Base-by-base conservation (phyloP, 1,140 invertebrate species). In the Neotoxoptera formosana region DNA sequence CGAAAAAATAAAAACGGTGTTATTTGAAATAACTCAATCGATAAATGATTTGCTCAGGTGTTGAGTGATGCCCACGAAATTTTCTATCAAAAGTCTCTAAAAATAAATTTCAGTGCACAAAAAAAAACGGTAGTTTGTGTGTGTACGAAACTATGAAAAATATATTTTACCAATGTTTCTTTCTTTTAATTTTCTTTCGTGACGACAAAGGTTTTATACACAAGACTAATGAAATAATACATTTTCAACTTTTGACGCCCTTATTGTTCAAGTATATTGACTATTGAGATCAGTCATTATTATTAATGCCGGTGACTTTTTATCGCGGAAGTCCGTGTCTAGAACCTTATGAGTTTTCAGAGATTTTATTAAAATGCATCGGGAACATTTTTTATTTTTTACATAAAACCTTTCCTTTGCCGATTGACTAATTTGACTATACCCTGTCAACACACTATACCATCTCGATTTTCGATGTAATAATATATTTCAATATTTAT, bases 401-500 rank as follows among this genome's bases (percentile, higher is more conserved):
- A 53, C 0, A n/a, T 76, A 76, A 76, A 76, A 76, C 7, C 60
- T 17, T 76, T 76, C n/a, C 60, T 76, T 76, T n/a, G n/a, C 60
- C 14, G 60, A 67, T 76, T 76, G 60, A 34, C 60, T 76, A n/a
- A n/a, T 76, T n/a, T 76, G 4, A n/a, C n/a, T 76, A 76, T n/a
- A 76, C 14, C n/a, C 60, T 76, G 60, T 76, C 60, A 76, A 76
- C 60, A n/a, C 60, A 76, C 60, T 76, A 20, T 6, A n/a, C n/a
- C 30, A n/a, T 76, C n/a, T 76, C n/a, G 60, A 76, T 17, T 76
- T 76, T 76, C n/a, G 6, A 20, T n/a, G n/a, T 76, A 76, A 76
- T n/a, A 76, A 76, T n/a, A 76, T 76, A 76, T 76, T 76, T 76
- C 60, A 76, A 76, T 76, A 76, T n/a, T 76, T 76, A n/a, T 76